A percentile compares a stretch with the other conserved stretches of the same genome.
Evolutionary conservation across 1,140 invertebrate genomes (phyloP).

Genomic region (Saccostrea glomerata): DNA sequence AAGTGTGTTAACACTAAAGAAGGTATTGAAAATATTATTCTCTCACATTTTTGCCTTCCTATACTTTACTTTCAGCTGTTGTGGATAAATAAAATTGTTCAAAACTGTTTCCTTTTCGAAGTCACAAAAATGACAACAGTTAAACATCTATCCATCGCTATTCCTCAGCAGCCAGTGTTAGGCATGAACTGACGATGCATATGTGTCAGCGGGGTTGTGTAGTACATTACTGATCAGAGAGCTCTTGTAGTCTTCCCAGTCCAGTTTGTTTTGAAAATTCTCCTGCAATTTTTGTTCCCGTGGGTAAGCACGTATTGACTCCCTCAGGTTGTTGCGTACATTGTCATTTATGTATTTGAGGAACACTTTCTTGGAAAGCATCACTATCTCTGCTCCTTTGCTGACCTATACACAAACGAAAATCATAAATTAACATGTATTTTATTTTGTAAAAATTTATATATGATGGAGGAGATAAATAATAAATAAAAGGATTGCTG

Average conservation of each 20-base stretch:
- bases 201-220: neutral
- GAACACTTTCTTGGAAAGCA: constrained; percentile 73
- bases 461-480: too few relatives aligned
- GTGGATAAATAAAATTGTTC: neutral
- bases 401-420: constrained; percentile 65
- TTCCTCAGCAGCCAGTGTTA: neutral
- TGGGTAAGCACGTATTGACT: constrained; percentile 65
- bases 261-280: constrained; percentile 68
- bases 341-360: constrained; percentile 65
- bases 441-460: too few relatives aligned
- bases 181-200: neutral
- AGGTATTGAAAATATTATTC: too few relatives aligned
- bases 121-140: neutral
- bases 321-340: constrained; percentile 56
- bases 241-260: constrained; percentile 68
- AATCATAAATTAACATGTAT: neutral
- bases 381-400: constrained; percentile 71
- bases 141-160: neutral
- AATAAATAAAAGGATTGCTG: too few relatives aligned
- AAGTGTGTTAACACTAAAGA: too few relatives aligned
- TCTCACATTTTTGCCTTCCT: neutral
- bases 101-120: neutral
- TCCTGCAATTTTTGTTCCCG: constrained; percentile 67
- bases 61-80: neutral
- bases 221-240: constrained; percentile 49